Percentiles rank a stretch among this genome's conserved stretches.
Conservation (phyloP, 1,140 invertebrate genomes). For the Triops longicaudatus region DNA sequence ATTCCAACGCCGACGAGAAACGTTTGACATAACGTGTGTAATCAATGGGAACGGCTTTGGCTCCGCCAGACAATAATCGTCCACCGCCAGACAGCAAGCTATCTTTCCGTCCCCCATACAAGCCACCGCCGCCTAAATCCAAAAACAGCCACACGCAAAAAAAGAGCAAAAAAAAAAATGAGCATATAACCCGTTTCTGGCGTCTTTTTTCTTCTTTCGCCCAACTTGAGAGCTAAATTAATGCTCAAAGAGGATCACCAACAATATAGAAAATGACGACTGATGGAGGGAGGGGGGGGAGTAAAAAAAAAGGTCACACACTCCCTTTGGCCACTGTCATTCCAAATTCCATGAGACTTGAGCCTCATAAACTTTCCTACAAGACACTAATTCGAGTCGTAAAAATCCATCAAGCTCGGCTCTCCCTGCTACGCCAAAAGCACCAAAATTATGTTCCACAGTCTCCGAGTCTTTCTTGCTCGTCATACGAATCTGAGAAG, state of each 20-base stretch:
- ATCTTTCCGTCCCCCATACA: background rate
- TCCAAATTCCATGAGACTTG: conserved; percentile 3
- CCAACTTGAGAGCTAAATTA: background rate
- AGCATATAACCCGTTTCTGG: conserved; percentile 6
- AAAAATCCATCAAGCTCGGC: conserved; percentile 14
- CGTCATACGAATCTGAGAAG: background rate
- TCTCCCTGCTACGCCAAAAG: conserved; percentile 5
- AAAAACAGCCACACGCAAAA: conserved; percentile 10
- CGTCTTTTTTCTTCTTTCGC: background rate
- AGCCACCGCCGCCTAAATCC: background rate
- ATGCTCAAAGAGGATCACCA: conserved; percentile 10
- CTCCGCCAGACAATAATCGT: conserved; percentile 22
- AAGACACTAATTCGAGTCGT: conserved; percentile 11
- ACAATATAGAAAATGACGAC: background rate
- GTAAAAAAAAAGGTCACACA: background rate
- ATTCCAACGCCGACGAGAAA: conserved; percentile 63
- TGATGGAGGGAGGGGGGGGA: too few relatives aligned
- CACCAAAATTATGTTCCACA: conserved; percentile 2
- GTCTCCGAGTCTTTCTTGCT: background rate
- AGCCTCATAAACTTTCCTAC: conserved; percentile 5
- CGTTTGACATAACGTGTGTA: conserved; percentile 74
- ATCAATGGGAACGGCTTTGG: conserved; percentile 45
- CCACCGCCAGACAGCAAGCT: conserved; percentile 26
- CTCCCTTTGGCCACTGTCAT: background rate
- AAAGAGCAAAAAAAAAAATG: conserved; percentile 10